Evolutionary conservation across 2,797 vertebrate genomes (phyloP).

Genomic region (Gymnothorax javanicus): DNA sequence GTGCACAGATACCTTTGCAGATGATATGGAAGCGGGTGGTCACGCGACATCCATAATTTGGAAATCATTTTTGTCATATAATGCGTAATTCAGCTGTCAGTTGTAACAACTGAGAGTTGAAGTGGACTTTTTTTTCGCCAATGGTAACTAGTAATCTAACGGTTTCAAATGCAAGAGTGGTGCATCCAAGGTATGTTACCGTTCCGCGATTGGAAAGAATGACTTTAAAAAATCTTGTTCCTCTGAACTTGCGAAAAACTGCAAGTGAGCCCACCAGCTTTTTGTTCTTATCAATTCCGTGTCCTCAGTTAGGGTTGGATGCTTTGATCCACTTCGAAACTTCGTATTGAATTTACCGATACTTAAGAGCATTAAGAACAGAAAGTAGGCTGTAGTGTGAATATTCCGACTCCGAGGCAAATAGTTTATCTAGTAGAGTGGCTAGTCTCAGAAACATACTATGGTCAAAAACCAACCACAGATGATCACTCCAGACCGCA

Average conservation of each 20-base stretch:
- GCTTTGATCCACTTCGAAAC: background rate
- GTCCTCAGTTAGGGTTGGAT: background rate
- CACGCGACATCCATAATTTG: background rate
- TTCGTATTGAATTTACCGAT: background rate
- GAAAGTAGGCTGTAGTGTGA: background rate
- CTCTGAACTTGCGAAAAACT: background rate
- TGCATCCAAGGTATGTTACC: background rate
- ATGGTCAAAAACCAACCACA: background rate
- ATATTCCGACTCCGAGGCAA: background rate
- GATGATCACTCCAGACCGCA: background rate
- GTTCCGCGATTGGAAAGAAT: background rate
- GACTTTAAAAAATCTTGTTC: background rate
- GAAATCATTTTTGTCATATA: background rate
- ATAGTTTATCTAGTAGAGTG: background rate
- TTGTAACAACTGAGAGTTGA: background rate
- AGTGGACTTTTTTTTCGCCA: background rate
- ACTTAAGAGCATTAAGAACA: background rate
- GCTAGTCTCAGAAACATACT: background rate
- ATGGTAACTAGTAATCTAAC: background rate
- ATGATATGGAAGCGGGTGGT: background rate
- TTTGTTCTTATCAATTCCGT: background rate
- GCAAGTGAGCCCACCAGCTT: background rate
- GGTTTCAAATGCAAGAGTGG: background rate
- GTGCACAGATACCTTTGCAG: background rate
- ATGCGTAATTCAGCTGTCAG: background rate